Base-by-base conservation (phyloP, 2,888 invertebrate species). In the Aplocera efformata region DNA sequence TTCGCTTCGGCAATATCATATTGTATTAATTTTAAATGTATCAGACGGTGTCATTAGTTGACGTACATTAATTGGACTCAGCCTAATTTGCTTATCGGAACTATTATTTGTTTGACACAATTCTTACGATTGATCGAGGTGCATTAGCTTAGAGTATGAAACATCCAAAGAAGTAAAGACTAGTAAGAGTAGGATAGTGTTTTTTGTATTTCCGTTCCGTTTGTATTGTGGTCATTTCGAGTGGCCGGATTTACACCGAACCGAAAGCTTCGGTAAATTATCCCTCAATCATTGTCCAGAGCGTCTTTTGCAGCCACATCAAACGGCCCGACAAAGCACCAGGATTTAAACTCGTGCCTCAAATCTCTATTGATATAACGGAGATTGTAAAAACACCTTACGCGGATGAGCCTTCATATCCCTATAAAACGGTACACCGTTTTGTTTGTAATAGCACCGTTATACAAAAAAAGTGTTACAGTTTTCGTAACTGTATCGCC, bases 301-400 rank as follows among this genome's bases (percentile, higher is more conserved):
- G 47, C 62, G 80, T 78, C 82, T 81, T 81, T 84, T 74, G 61
- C 83, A 80, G 83, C 82, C 85, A 76, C 81, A 79, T 85, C 82
- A 85, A 82, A 84, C 63, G 37, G 21, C 24, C 81, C 82, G 82
- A 80, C 82, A 80, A 77, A 77, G 48, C 60, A 51, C 67, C 66
- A 70, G 67, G 68, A 72, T 67, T 49, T 67, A 76, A 76, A 72
- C 86, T 83, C 86, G 86, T 88, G 86, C 81, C 79, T 68, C 63
- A 84, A 84, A 85, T 85, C 83, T 78, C 83, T 78, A 83, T 84
- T 85, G 81, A 84, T 79, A 77, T 84, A 86, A 86, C 86, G 85
- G 86, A 61, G 60, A 66, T 68, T 72, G 67, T 77, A 72, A 63
- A 78, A 74, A 79, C 86, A 86, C 84, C 85, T 83, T 86, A 85